Evolutionary conservation across 2,888 invertebrate species (phyloP).

Genomic region (Clepsis dumicolana): DNA sequence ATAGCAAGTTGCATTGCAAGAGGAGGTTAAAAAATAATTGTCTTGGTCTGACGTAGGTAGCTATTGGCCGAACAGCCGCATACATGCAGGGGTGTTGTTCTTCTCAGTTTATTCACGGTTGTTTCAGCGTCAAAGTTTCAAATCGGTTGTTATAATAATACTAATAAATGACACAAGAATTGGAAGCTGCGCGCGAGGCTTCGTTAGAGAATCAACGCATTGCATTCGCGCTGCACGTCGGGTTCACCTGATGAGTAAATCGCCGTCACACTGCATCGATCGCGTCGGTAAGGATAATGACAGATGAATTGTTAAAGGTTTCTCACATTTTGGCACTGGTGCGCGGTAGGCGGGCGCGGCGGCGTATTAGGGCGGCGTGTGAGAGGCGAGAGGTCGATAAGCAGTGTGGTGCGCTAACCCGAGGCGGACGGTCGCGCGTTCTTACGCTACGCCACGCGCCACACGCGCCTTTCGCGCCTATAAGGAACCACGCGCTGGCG

Average conservation of each 20-base stretch:
- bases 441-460: slow-evolving; percentile 46
- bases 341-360: slow-evolving; percentile 71
- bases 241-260: slow-evolving; percentile 20
- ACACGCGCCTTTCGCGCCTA: slow-evolving; percentile 48
- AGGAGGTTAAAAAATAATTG: not conserved
- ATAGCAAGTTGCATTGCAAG: not conserved
- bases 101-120: too few relatives aligned
- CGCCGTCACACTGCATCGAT: slow-evolving; percentile 31
- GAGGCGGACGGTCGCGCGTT: slow-evolving; percentile 60
- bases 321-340: slow-evolving; percentile 74
- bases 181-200: too few relatives aligned
- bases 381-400: slow-evolving; percentile 78
- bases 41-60: not conserved
- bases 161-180: too few relatives aligned
- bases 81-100: too few relatives aligned
- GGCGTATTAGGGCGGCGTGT: slow-evolving; percentile 62
- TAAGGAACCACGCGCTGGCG: slow-evolving; percentile 30
- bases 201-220: too few relatives aligned
- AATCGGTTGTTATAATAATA: too few relatives aligned
- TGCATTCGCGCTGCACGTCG: slow-evolving; percentile 9
- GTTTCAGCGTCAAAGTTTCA: too few relatives aligned
- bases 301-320: slow-evolving; percentile 78
- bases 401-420: slow-evolving; percentile 68
- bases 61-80: not conserved
- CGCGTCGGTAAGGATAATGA: slow-evolving; percentile 62